A percentile compares a stretch with the other conserved stretches of the same genome.
phyloP scores from a whole-genome alignment of 2,888 invertebrate species.

The Epsilonema sp. region DNA sequence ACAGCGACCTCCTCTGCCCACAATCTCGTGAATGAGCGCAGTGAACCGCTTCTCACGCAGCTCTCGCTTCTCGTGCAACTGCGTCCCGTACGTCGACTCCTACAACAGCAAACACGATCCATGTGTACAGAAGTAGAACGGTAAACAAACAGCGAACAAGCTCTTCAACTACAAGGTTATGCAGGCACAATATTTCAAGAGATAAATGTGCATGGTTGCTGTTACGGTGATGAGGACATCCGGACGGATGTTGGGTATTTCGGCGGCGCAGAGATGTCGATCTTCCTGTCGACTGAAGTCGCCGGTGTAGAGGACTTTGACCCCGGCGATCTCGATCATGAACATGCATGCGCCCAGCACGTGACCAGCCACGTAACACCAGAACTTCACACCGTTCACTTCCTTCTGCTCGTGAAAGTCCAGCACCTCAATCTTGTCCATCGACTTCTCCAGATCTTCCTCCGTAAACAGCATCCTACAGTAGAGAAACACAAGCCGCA shows the following conservation, averaged over 20 bases:
- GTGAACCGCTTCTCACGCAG: constrained; percentile 87
- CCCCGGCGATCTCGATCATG: constrained; percentile 98
- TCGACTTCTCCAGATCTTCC: constrained; percentile 81
- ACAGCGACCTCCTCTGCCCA: constrained; percentile 85
- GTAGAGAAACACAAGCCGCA: no score
- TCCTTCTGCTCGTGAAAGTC: constrained; percentile 67
- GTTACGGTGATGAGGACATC: constrained; percentile 83
- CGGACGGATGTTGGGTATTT: constrained; percentile 82
- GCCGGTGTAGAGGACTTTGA: constrained; percentile 58
- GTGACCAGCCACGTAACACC: constrained; percentile 97
- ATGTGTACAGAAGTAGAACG: constrained; percentile 1
- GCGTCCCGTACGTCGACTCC: constrained; percentile 97
- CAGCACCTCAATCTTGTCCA: constrained; percentile 88
- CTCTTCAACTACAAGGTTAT: no score
- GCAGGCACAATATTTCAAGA: no score
- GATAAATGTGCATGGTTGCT: no score
- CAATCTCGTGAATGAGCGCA: constrained; percentile 76
- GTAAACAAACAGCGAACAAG: constrained; percentile 2
- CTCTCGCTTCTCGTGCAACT: constrained; percentile 93
- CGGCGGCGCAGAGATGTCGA: constrained; percentile 95
- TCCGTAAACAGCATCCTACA: constrained; percentile 96
- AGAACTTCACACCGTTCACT: constrained; percentile 66
- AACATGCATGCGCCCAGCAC: constrained; percentile 99
- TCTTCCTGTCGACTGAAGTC: constrained; percentile 98
- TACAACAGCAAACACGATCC: no score